Evolutionary conservation across 2,888 invertebrate species (phyloP), one percentile per base, ranked within the genome.

Genomic region (Diplazon laetatorius): DNA sequence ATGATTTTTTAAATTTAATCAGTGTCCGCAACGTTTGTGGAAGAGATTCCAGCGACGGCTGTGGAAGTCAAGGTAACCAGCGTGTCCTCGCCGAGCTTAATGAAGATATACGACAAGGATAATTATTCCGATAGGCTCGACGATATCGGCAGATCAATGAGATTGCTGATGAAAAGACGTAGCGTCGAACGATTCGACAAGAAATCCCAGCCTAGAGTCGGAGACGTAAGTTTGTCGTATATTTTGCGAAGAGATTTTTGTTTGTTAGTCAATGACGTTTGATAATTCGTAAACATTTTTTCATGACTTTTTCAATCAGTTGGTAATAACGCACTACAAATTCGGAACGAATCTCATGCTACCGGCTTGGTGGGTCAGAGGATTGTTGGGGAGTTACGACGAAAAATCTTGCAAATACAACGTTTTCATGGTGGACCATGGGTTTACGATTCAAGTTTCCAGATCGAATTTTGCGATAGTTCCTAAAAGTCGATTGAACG

Each of bases 71-170:
- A 76, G 78, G 82, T 89, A 6, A 87, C 87, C 8, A 87, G 85
- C 63, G 75, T 88, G 35, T 42, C 86, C 20, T 86, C 83, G 82
- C 89, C 89, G 2, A 87, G 84, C 14, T 62, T 73, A 3, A 85
- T 90, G 12, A 76, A 83, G 79, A 83, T 89, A 3, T 80, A 80
- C 50, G 75, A 86, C 57, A 68, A 66, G 0, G 50, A 82, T 3
- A 39, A 69, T 44, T 78, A 83, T 46, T 18, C 42, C 1, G 46
- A 66, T 5, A 69, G 52, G 20, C 63, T 85, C 14, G 46, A 78
- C 9, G 55, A 8, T 20, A 82, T 89, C 10, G 72, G 20, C 10
- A 57, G 37, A 9, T 74, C 81, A 50, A 74, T 88, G 39, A 57
- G 74, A 25, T 4, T 25, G 8, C 55, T 46, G 8, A 74, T 50